Conservation (phyloP, 2,888 invertebrate genomes). For the Pseudoips prasinana region DNA sequence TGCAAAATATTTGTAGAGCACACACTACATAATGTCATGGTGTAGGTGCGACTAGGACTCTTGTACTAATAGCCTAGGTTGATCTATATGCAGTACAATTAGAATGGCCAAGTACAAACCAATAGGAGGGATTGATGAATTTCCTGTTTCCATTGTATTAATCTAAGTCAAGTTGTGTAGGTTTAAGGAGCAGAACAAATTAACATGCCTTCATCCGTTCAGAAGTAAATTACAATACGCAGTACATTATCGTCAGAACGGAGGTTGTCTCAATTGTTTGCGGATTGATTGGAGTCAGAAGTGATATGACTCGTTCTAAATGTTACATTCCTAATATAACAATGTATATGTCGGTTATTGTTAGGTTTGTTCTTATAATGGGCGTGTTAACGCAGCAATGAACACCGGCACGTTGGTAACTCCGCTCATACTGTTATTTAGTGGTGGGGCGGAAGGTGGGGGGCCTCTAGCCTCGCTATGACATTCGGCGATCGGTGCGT, state of each 20-base stretch:
- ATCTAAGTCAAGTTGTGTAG: conserved; percentile 21
- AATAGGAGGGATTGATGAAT: conserved; percentile 14
- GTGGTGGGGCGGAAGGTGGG: conserved; percentile 58
- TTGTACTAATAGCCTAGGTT: conserved; percentile 5
- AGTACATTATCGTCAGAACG: conserved; percentile 33
- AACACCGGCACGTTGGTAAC: conserved; percentile 42
- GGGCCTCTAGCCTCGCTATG: conserved; percentile 74
- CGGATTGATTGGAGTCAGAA: conserved; percentile 44
- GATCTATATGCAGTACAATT: conserved; percentile 6
- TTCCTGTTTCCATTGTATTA: conserved; percentile 25
- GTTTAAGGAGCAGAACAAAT: conserved; percentile 27
- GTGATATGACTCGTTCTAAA: conserved; percentile 13
- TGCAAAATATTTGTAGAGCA: conserved; percentile 56
- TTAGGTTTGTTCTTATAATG: conserved; percentile 11
- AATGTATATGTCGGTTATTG: neutral
- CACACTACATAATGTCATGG: conserved; percentile 13
- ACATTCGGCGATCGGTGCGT: conserved; percentile 77
- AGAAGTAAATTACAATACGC: conserved; percentile 30
- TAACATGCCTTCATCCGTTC: conserved; percentile 27
- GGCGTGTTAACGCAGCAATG: conserved; percentile 51
- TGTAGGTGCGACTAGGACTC: neutral
- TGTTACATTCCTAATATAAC: conserved; percentile 5
- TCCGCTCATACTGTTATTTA: conserved; percentile 45
- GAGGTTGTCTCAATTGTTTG: conserved; percentile 51
- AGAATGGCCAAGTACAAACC: conserved; percentile 13